A percentile compares a stretch with the other conserved stretches of the same genome.
Evolutionary conservation across 2,888 invertebrate genomes (phyloP).

Genomic region (Apamea monoglypha): DNA sequence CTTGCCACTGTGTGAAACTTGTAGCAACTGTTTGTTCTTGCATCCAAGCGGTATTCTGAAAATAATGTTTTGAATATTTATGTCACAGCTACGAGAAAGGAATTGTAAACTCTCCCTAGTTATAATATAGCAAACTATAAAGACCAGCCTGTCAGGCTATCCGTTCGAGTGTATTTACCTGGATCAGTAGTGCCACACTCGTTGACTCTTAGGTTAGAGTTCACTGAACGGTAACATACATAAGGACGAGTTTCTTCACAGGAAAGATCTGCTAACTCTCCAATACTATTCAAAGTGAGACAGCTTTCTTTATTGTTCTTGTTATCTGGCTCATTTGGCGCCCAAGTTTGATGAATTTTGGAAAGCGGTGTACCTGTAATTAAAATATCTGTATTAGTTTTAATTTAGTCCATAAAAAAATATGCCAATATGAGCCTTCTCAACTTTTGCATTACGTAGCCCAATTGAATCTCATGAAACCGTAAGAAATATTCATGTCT

Average conservation of each 20-base stretch:
- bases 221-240: conserved; percentile 54
- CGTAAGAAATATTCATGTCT: neutral
- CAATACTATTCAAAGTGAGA: conserved; percentile 53
- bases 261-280: conserved; percentile 44
- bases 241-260: conserved; percentile 53
- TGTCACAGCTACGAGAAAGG: neutral
- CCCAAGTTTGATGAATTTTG: conserved; percentile 53
- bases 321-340: conserved; percentile 61
- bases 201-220: conserved; percentile 25
- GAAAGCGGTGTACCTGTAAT: conserved; percentile 60
- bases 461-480: neutral
- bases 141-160: neutral
- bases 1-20: conserved; percentile 75
- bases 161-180: neutral
- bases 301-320: conserved; percentile 56
- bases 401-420: neutral
- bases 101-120: neutral
- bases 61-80: neutral
- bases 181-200: conserved; percentile 62
- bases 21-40: conserved; percentile 76
- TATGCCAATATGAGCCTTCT: neutral
- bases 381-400: neutral
- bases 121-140: neutral
- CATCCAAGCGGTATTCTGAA: conserved; percentile 73
- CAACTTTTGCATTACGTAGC: neutral